phyloP scores from a whole-genome alignment of 30 jellyfish, hydroid and myxozoan genomes.

The Aurelia sp. region DNA sequence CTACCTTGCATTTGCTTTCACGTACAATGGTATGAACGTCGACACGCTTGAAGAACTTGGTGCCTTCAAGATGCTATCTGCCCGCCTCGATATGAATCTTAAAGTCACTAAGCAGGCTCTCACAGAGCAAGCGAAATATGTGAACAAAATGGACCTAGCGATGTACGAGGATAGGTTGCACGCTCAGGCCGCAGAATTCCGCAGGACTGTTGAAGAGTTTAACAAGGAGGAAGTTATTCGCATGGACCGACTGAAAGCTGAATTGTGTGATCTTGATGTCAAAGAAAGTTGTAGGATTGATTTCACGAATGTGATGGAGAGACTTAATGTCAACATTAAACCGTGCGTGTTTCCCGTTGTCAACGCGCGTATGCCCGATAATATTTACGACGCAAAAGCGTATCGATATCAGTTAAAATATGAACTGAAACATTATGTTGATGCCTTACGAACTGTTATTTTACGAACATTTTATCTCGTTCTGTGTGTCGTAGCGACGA shows the following conservation, averaged over 20 bases:
- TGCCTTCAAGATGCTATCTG: slow-evolving; percentile 31
- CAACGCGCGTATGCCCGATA: slow-evolving; percentile 61
- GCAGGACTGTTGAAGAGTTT: slow-evolving; percentile 39
- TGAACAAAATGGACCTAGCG: slow-evolving; percentile 37
- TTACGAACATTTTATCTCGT: slow-evolving; percentile 28
- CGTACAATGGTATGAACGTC: slow-evolving; percentile 51
- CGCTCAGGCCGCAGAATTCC: slow-evolving; percentile 43
- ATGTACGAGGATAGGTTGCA: slow-evolving; percentile 38
- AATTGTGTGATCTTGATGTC: slow-evolving; percentile 34
- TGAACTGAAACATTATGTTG: slow-evolving; percentile 43
- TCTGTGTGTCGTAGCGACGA: slow-evolving; percentile 31
- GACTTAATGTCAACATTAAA: slow-evolving; percentile 37
- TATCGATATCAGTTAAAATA: slow-evolving; percentile 47
- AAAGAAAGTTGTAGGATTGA: slow-evolving; percentile 14
- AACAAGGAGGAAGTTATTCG: slow-evolving; percentile 50
- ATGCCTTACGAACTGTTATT: slow-evolving; percentile 15
- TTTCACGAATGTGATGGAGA: slow-evolving; percentile 41
- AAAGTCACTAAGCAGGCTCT: slow-evolving; percentile 36
- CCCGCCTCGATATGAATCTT: slow-evolving; percentile 39
- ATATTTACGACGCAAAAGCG: slow-evolving; percentile 55
- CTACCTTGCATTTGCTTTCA: slow-evolving; percentile 35
- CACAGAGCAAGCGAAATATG: slow-evolving; percentile 33
- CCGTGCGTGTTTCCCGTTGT: slow-evolving; percentile 61
- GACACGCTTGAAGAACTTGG: slow-evolving; percentile 42
- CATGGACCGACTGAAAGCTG: slow-evolving; percentile 43